phyloP scores from a whole-genome alignment of 2,113 vertebrate species.

The Tyto alba region DNA sequence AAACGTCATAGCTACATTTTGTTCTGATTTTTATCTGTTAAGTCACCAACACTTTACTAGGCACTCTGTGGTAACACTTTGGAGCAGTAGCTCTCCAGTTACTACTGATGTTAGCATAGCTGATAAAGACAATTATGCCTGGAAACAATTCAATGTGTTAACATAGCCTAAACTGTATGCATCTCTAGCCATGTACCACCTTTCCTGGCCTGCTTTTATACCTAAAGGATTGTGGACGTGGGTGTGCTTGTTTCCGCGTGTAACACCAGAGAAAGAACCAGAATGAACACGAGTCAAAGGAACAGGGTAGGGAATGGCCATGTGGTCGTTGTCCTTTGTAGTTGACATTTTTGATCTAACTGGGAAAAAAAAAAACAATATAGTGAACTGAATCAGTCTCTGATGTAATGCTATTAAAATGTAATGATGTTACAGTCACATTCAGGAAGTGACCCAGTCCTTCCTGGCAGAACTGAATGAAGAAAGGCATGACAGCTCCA shows the following conservation, averaged over 20 bases:
- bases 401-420: neutral
- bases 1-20: neutral
- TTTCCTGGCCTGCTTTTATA: neutral
- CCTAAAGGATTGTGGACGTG: neutral
- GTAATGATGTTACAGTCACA: neutral
- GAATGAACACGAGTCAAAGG: neutral
- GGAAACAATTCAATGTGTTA: constrained; percentile 13
- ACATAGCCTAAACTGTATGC: neutral
- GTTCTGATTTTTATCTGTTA: neutral
- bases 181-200: neutral
- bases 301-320: neutral
- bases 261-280: neutral
- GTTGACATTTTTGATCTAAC: neutral
- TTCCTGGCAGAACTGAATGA: neutral
- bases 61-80: neutral
- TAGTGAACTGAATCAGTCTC: neutral
- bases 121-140: constrained; percentile 30
- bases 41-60: neutral
- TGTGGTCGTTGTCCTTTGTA: neutral
- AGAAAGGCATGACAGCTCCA: neutral
- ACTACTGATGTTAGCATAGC: neutral
- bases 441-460: neutral
- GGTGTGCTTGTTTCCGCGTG: neutral
- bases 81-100: neutral
- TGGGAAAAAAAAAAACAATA: neutral